phyloP scores from a whole-genome alignment of 2,113 vertebrate genomes.

The Lipophrys pholis region DNA sequence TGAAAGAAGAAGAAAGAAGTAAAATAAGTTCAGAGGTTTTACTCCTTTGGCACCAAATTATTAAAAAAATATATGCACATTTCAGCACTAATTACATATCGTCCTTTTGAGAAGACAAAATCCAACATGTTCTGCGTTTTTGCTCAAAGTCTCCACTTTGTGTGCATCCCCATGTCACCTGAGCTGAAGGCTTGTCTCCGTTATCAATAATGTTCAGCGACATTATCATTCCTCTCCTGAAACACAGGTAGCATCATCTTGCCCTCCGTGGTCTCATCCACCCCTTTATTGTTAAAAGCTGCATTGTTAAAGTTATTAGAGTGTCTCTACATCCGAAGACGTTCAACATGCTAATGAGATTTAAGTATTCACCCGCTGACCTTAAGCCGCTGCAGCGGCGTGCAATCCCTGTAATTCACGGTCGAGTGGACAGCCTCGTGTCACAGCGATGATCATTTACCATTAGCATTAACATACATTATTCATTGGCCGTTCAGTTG shows the following conservation, averaged over 20 bases:
- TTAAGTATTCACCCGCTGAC: conserved; percentile 57
- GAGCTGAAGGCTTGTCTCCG: no score
- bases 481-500: conserved; percentile 24
- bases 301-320: conserved; percentile 19
- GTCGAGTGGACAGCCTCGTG: conserved; percentile 20
- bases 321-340: conserved; percentile 8
- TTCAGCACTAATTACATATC: no score
- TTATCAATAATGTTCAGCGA: no score
- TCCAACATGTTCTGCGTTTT: no score
- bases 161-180: no score
- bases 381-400: conserved; percentile 10
- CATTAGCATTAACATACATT: conserved; percentile 33
- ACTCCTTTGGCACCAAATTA: no score
- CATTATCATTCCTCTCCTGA: no score
- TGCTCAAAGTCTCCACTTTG: no score
- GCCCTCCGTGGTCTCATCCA: neutral
- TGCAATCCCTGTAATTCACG: conserved; percentile 35
- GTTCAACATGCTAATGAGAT: conserved; percentile 45
- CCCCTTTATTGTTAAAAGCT: conserved; percentile 17
- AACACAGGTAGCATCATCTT: neutral
- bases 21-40: no score
- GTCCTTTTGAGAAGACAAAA: no score
- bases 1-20: no score
- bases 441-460: conserved; percentile 35
- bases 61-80: no score